A percentile compares a stretch with the other conserved stretches of the same genome.
These are phyloP conservation scores for Percopsis transmontana DNA, from an alignment of 2,113 vertebrate species.

Conservation along the genomic window DNA sequence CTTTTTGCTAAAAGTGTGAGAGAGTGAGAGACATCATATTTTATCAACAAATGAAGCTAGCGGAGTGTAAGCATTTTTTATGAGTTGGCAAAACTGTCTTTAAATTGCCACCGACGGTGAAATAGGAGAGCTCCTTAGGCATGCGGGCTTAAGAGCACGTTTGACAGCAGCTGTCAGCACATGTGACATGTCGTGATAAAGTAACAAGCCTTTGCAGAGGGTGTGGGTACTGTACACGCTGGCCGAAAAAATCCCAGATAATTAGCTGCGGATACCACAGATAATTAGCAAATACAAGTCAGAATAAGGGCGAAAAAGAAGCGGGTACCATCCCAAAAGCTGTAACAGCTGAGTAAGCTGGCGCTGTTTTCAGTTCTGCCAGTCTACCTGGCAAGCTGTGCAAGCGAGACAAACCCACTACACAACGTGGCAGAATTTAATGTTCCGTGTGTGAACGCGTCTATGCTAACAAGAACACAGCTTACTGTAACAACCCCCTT, in stretches of 20 bases:
- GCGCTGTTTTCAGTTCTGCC: background rate
- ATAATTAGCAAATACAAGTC: background rate
- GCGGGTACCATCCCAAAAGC: background rate
- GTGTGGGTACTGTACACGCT: background rate
- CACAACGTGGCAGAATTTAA: background rate
- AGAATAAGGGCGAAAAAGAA: conserved; percentile 3
- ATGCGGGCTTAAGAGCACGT: conserved; percentile 23
- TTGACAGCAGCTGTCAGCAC: conserved; percentile 34
- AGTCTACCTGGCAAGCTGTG: background rate
- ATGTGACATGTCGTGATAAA: conserved; percentile 28
- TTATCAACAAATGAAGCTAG: background rate
- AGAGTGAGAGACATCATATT: background rate
- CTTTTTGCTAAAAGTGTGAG: background rate
- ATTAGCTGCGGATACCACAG: conserved; percentile 5
- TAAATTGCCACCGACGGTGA: conserved; percentile 21
- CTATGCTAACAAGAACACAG: conserved; percentile 41
- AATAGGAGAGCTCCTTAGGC: conserved; percentile 22
- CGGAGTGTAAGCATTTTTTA: background rate
- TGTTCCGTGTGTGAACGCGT: conserved; percentile 24
- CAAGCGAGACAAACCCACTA: background rate
- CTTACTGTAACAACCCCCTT: conserved; percentile 29
- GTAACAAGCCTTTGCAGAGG: conserved; percentile 28
- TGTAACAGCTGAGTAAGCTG: conserved; percentile 5
- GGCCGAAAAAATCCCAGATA: conserved; percentile 28
- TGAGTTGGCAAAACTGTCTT: conserved; percentile 12